These are phyloP conservation scores for Caenorhabditis japonica DNA, from an alignment of 2,888 invertebrate species.

Conservation along the genomic window DNA sequence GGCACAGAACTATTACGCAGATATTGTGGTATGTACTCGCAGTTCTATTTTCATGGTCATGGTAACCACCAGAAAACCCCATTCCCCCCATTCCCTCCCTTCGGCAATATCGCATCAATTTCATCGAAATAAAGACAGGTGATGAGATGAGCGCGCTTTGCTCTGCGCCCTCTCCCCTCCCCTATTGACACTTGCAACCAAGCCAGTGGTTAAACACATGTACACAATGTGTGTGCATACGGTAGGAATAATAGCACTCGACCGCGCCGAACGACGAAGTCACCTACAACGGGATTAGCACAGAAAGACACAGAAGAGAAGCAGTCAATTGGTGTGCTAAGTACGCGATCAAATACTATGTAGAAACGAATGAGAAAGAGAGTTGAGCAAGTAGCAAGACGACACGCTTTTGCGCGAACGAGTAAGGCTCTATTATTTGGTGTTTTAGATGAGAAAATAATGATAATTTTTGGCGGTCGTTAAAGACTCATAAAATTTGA, in stretches of 20 bases:
- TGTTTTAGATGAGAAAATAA: no score
- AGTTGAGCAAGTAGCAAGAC: conserved; percentile 12
- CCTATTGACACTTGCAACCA: conserved; percentile 1
- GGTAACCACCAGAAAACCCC: background rate
- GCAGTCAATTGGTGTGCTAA: conserved; percentile 42
- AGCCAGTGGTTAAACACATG: conserved; percentile 1
- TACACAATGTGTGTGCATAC: conserved; percentile 13
- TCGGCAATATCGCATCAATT: background rate
- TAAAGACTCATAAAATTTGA: no score
- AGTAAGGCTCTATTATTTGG: no score
- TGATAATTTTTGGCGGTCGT: no score
- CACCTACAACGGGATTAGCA: conserved; percentile 47
- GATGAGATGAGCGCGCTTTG: background rate
- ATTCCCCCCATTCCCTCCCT: no score
- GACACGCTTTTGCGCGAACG: conserved; percentile 49
- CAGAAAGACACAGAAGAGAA: background rate
- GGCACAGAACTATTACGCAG: no score
- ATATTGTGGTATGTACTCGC: no score
- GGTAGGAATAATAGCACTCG: conserved; percentile 56
- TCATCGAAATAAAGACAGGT: background rate
- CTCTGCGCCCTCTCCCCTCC: background rate
- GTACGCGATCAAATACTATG: conserved; percentile 35
- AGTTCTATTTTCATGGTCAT: no score
- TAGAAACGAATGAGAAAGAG: background rate
- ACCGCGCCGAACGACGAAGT: conserved; percentile 24